Base-by-base conservation (phyloP, 2,888 invertebrate species). In the Danaus chrysippus region DNA sequence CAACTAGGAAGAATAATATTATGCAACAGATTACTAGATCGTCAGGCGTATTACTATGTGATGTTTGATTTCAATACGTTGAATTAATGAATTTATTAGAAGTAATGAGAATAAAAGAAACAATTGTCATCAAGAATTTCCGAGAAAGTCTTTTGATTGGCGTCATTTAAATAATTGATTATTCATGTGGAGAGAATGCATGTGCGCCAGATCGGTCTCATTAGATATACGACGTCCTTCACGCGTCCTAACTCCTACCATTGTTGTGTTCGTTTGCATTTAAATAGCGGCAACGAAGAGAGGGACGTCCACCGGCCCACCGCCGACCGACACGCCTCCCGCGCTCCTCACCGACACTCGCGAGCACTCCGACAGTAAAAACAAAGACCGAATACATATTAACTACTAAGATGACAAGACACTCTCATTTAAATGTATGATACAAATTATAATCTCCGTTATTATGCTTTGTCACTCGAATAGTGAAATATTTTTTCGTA, bases 231-330 rank as follows among this genome's bases (percentile, higher is more conserved):
- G 79, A 81, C 86, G 90, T 87, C 90, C 90, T 90, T 91, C 87
- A 89, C 88, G 86, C 88, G 89, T 86, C 90, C 89, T 87, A 86
- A 86, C 87, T 87, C 84, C 87, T 86, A 84, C 90, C 85, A 89
- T 89, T 90, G 89, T 90, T 84, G 77, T 80, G 77, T 82, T 83
- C 82, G 85, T 86, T 87, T 86, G 83, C 86, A 88, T 90, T 87
- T 85, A 84, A 89, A 89, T 87, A 81, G 85, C 81, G 82, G 79
- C 82, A 79, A 79, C 76, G 74, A 76, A 77, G 76, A 77, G 76
- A 75, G 75, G 65, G 79, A 82, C 87, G 86, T 86, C 87, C 83
- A 83, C 81, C 76, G 76, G 75, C 78, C 79, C 76, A 70, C 78
- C 71, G 71, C 70, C 77, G 75, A 70, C 78, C 70, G 73, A 73